phyloP scores from a whole-genome alignment of 2,888 invertebrate genomes.

The Philhelius pedissequus region DNA sequence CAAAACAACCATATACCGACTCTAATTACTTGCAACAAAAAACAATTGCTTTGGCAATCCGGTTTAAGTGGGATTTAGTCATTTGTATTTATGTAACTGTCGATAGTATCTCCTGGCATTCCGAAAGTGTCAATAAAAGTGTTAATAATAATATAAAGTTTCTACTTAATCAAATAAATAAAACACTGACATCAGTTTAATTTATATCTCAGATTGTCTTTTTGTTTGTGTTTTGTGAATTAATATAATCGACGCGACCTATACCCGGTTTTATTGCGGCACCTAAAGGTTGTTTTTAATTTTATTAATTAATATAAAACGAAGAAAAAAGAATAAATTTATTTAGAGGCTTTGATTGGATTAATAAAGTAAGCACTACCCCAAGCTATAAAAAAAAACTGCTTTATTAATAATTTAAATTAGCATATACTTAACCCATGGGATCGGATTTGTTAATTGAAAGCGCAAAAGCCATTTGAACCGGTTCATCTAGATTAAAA shows the following conservation, averaged over 20 bases:
- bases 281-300: background rate
- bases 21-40: conserved; percentile 2
- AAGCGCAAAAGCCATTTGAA: background rate
- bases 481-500: background rate
- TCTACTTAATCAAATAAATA: background rate
- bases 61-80: background rate
- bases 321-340: background rate
- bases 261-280: background rate
- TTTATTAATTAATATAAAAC: background rate
- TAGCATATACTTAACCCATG: conserved; percentile 2
- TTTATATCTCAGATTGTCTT: background rate
- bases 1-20: background rate
- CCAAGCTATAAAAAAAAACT: background rate
- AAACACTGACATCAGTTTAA: background rate
- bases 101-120: background rate
- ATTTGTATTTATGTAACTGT: background rate
- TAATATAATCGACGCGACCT: background rate
- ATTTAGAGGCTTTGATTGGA: background rate
- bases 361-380: background rate
- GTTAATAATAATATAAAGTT: conserved; percentile 15
- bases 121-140: no score
- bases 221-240: no score
- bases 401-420: background rate
- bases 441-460: background rate
- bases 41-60: background rate